A percentile compares a stretch with the other conserved stretches of the same genome.
Conservation (phyloP, 2,113 vertebrate genomes). For the Melanotaenia duboulayi region DNA sequence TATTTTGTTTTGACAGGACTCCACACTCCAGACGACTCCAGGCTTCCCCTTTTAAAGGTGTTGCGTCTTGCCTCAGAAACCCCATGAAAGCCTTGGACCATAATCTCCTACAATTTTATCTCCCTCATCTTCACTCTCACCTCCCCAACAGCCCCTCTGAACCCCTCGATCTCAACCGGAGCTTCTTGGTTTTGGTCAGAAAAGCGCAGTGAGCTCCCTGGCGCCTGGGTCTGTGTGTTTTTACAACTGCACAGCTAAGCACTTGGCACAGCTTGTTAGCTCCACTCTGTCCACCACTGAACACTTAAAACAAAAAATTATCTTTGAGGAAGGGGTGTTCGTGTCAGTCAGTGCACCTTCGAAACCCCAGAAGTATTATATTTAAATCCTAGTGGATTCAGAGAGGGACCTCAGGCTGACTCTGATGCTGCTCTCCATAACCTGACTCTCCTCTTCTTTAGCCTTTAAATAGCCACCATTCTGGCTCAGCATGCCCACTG, state of each 20-base stretch:
- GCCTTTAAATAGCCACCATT: constrained; percentile 37
- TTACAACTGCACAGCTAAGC: constrained; percentile 70
- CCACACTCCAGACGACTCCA: constrained; percentile 62
- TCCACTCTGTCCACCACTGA: constrained; percentile 29
- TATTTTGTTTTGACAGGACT: constrained; percentile 72
- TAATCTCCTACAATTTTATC: constrained; percentile 59
- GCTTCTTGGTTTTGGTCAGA: constrained; percentile 43
- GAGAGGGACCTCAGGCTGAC: constrained; percentile 25
- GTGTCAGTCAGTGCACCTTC: constrained; percentile 27
- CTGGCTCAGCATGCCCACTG: not conserved
- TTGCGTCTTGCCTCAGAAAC: constrained; percentile 55
- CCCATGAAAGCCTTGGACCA: constrained; percentile 56
- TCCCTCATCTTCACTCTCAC: constrained; percentile 46
- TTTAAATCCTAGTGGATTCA: constrained; percentile 58
- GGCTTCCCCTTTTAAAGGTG: constrained; percentile 38
- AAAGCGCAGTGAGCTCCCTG: constrained; percentile 46
- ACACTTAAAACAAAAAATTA: constrained; percentile 49
- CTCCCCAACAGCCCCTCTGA: not conserved
- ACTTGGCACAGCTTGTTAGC: constrained; percentile 27
- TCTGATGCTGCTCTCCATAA: constrained; percentile 19
- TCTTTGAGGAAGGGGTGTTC: constrained; percentile 56
- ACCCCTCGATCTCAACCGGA: constrained; percentile 27
- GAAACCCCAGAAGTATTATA: constrained; percentile 53
- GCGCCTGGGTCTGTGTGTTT: constrained; percentile 61
- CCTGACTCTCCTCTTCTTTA: not conserved